Evolutionary conservation across 2,113 vertebrate species (phyloP).

Genomic region (Oplegnathus fasciatus): DNA sequence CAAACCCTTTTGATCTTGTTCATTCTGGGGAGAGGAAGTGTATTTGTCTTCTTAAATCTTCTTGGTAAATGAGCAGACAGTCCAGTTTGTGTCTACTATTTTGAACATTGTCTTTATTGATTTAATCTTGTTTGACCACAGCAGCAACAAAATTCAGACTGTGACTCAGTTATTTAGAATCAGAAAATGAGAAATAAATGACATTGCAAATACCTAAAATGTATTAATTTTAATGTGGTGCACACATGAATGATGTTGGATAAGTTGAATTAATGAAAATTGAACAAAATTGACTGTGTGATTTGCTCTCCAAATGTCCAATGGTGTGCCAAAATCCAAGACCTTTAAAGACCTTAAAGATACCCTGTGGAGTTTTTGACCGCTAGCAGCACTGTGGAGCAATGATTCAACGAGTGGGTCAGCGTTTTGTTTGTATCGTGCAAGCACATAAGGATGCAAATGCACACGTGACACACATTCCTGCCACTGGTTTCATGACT

Average conservation of each 20-base stretch:
- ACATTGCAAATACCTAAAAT: background rate
- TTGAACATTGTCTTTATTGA: constrained; percentile 1
- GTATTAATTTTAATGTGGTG: background rate
- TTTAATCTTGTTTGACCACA: background rate
- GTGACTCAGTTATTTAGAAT: background rate
- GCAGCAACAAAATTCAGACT: background rate
- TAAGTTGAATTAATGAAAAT: background rate
- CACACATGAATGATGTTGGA: background rate
- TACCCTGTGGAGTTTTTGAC: background rate
- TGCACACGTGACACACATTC: background rate
- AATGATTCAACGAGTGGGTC: background rate
- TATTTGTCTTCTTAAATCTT: constrained; percentile 12
- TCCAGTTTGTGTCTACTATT: background rate
- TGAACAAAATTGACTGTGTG: too few species aligned
- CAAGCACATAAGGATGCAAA: background rate
- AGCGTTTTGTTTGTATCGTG: background rate
- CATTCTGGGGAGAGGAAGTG: background rate
- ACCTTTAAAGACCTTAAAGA: background rate
- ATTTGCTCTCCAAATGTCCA: background rate
- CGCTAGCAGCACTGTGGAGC: too few species aligned
- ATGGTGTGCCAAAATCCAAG: background rate
- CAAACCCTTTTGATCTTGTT: constrained; percentile 12
- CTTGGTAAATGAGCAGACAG: constrained; percentile 16
- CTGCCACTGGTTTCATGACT: background rate
- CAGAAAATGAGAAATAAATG: background rate